Evolutionary conservation across 2,888 invertebrate species (phyloP).

Genomic region (Drosophila anceps): DNA sequence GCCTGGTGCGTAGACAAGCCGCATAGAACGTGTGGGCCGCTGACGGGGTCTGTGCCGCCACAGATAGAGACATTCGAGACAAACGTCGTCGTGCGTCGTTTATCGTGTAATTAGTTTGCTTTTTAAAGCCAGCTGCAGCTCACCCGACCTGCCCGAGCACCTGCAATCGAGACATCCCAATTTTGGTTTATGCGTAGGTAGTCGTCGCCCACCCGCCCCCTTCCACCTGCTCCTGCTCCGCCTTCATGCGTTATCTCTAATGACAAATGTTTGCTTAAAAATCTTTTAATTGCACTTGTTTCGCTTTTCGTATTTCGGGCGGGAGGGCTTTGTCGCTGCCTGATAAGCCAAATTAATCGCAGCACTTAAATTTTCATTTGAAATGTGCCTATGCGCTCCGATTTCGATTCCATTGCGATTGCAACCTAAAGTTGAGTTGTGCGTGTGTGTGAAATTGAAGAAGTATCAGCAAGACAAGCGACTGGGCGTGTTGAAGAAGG

Average conservation of each 20-base stretch:
- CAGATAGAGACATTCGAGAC: slow-evolving; percentile 35
- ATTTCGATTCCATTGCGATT: slow-evolving; percentile 34
- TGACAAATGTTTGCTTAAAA: slow-evolving; percentile 80
- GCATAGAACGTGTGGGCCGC: slow-evolving; percentile 3
- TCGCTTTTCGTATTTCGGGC: slow-evolving; percentile 40
- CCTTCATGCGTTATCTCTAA: slow-evolving; percentile 68
- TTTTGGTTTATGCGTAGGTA: slow-evolving; percentile 72
- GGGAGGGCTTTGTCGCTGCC: slow-evolving; percentile 29
- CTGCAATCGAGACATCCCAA: slow-evolving; percentile 69
- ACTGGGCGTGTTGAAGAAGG: background rate
- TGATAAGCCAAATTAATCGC: slow-evolving; percentile 82
- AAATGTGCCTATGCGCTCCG: slow-evolving; percentile 51
- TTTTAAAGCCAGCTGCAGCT: slow-evolving; percentile 40
- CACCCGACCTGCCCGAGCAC: background rate
- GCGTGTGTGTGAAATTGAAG: slow-evolving; percentile 10
- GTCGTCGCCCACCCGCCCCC: background rate
- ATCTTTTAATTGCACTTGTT: slow-evolving; percentile 82
- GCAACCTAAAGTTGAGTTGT: background rate
- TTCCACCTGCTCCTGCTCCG: background rate
- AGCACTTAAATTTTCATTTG: slow-evolving; percentile 81
- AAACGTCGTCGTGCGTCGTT: slow-evolving; percentile 48
- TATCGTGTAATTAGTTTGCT: slow-evolving; percentile 79
- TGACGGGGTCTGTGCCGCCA: slow-evolving; percentile 1
- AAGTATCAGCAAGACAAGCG: slow-evolving; percentile 11
- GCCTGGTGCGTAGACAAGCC: slow-evolving; percentile 50